These are phyloP conservation scores for Tauraco erythrolophus DNA, from an alignment of 2,113 vertebrate species.

Conservation along the genomic window DNA sequence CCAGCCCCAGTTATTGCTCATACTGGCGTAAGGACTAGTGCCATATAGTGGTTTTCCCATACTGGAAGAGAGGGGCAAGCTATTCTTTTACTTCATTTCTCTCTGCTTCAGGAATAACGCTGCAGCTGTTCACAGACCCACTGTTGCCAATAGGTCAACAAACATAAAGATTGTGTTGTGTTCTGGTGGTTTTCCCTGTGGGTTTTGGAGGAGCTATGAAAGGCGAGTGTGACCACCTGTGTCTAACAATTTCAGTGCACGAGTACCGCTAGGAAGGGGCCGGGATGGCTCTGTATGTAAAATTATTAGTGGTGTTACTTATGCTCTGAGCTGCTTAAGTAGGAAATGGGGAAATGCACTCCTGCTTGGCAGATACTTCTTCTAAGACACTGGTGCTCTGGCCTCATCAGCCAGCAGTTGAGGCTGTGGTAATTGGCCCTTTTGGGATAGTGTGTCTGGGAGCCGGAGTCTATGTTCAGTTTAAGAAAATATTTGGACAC, in stretches of 20 bases:
- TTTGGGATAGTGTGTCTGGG: background rate
- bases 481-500: background rate
- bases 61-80: background rate
- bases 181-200: rapidly evolving
- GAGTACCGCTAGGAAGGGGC: background rate
- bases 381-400: background rate
- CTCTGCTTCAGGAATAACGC: background rate
- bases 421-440: background rate
- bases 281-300: background rate
- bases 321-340: background rate
- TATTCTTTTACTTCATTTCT: background rate
- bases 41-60: background rate
- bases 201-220: background rate
- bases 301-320: background rate
- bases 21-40: background rate
- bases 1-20: background rate
- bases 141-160: background rate
- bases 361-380: background rate
- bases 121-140: slow-evolving; percentile 35
- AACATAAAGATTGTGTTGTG: background rate
- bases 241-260: background rate
- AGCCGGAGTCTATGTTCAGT: background rate
- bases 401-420: background rate
- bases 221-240: rapidly evolving
- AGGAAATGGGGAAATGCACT: background rate